These are phyloP conservation scores for human (Homo sapiens) DNA, from an alignment of 2,113 vertebrate species.

Conservation along the genomic window DNA sequence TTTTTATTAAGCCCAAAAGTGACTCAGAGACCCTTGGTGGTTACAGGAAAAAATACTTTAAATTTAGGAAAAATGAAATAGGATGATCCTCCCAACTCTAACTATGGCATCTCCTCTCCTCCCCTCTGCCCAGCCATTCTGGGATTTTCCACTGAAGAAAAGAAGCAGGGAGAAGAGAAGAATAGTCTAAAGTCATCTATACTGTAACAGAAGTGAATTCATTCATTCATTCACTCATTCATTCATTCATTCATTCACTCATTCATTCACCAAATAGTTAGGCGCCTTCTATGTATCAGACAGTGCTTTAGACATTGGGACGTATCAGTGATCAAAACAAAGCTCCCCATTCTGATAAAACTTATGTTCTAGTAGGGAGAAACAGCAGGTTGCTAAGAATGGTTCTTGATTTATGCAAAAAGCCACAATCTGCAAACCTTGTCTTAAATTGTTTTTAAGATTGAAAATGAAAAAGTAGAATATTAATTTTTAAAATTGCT, in stretches of 20 bases:
- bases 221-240: background rate
- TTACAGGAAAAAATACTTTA: background rate
- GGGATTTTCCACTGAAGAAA: background rate
- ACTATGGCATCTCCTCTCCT: background rate
- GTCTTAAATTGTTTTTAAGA: background rate
- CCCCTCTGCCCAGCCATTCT: background rate
- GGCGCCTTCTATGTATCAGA: background rate
- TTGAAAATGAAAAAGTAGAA: too few species aligned
- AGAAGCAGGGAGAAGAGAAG: background rate
- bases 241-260: background rate
- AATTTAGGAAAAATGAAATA: background rate
- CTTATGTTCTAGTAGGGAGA: background rate
- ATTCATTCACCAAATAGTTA: background rate
- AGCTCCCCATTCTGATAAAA: background rate
- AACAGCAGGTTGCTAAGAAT: background rate
- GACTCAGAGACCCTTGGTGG: background rate
- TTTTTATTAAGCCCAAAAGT: background rate
- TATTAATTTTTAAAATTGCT: too few species aligned
- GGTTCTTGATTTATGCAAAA: background rate
- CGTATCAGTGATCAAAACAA: background rate
- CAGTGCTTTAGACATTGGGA: background rate
- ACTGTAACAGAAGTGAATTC: background rate
- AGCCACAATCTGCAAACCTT: background rate
- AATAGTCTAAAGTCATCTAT: background rate
- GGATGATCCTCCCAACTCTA: background rate